phyloP scores from a whole-genome alignment of 2,113 vertebrate genomes.

The Donacobius atricapilla region DNA sequence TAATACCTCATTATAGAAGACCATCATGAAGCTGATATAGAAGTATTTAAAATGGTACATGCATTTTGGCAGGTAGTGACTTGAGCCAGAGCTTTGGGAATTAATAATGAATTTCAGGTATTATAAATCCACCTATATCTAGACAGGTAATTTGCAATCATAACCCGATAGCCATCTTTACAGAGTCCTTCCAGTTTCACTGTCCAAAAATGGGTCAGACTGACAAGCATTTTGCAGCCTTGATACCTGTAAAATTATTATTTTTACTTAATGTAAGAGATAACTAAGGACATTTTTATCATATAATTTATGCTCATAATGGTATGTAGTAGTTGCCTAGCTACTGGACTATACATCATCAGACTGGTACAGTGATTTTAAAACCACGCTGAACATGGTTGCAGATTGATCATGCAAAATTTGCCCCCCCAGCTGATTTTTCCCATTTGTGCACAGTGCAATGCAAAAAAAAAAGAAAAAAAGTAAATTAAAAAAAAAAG shows the following conservation, averaged over 20 bases:
- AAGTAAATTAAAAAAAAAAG: constrained; percentile 60
- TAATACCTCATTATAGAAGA: neutral
- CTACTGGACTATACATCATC: neutral
- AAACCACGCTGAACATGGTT: constrained; percentile 65
- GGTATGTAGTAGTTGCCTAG: neutral
- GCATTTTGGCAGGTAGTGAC: neutral
- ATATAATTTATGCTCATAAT: neutral
- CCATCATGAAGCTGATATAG: neutral
- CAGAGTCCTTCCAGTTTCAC: neutral
- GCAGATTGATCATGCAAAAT: constrained; percentile 76
- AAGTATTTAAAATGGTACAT: neutral
- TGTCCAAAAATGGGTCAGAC: neutral
- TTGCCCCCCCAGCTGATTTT: constrained; percentile 52
- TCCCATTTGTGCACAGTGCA: constrained; percentile 73
- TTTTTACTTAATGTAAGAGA: neutral
- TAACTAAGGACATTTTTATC: neutral
- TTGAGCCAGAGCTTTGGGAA: neutral
- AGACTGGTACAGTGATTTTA: constrained; percentile 39
- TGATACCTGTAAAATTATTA: neutral
- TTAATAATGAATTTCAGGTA: neutral
- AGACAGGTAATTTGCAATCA: neutral
- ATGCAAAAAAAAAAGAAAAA: constrained; percentile 67
- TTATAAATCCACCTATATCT: neutral
- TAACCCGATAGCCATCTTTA: neutral
- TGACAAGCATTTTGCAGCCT: neutral